A percentile compares a stretch with the other conserved stretches of the same genome.
phyloP scores from a whole-genome alignment of 2,113 vertebrate species.

The Speoplatyrhinus poulsoni region DNA sequence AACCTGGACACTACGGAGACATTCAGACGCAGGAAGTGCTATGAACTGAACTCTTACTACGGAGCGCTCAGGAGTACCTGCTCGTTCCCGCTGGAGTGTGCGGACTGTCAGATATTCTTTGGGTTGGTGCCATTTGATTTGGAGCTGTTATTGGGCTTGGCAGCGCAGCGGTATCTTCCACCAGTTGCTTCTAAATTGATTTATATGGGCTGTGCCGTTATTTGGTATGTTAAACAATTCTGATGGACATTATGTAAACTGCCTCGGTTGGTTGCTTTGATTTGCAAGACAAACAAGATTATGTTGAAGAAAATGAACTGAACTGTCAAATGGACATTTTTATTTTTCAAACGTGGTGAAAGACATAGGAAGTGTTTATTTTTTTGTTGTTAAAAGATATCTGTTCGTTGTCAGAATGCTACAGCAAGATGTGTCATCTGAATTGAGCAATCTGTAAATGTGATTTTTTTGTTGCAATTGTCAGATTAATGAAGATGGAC shows the following conservation, averaged over 20 bases:
- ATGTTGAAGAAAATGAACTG: slow-evolving; percentile 23
- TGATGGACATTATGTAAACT: slow-evolving; percentile 40
- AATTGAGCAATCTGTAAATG: slow-evolving; percentile 58
- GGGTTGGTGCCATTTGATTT: slow-evolving; percentile 10
- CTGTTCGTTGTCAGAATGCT: slow-evolving; percentile 29
- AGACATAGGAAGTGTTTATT: slow-evolving; percentile 42
- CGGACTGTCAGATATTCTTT: slow-evolving; percentile 22
- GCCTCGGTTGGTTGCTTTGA: slow-evolving; percentile 54
- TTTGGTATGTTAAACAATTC: slow-evolving; percentile 17
- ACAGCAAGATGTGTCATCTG: slow-evolving; percentile 30
- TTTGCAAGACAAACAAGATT: slow-evolving; percentile 51
- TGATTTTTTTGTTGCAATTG: slow-evolving; percentile 34
- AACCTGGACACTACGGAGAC: not conserved
- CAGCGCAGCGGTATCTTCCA: slow-evolving; percentile 36
- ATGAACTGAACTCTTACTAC: not conserved
- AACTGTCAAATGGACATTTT: slow-evolving; percentile 21
- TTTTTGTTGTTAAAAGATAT: slow-evolving; percentile 41
- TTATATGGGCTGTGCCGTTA: slow-evolving; percentile 44
- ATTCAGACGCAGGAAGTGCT: slow-evolving; percentile 22
- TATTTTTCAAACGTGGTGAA: slow-evolving; percentile 36
- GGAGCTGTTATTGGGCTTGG: slow-evolving; percentile 28
- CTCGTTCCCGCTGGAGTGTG: slow-evolving; percentile 27
- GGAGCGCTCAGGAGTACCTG: slow-evolving; percentile 32
- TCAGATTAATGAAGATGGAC: slow-evolving; percentile 25
- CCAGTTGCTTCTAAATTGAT: slow-evolving; percentile 53